Evolutionary conservation across 2,113 vertebrate species (phyloP), one percentile per base, ranked within the genome.

Genomic region (Clinocottus analis): DNA sequence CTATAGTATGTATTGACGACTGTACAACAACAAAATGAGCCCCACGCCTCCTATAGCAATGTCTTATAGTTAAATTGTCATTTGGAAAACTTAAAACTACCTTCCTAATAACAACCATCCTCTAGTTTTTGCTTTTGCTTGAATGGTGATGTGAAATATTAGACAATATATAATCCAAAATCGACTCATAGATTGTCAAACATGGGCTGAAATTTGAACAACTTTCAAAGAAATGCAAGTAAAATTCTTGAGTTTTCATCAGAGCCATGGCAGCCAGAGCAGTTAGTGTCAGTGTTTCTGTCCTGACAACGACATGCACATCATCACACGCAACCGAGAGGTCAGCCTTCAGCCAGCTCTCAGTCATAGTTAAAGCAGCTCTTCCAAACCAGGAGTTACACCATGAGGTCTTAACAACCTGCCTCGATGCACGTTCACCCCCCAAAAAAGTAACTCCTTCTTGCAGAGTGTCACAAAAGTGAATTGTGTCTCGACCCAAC

Each of bases 371-470:
- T 79, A 81, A 77, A 83, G 72, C 82, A 72, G 31, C 65, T 73
- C 60, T 45, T 79, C 72, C 60, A 68, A 85, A 84, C 84, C 76
- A 17, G 70, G 68, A 86, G 85, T 78, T 83, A 81, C 80, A 80
- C 47, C 59, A 72, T 82, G 70, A 29, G 75, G 80, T 80, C 45
- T 58, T 27, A 65, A 80, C 85, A 79, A 83, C 77, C 85, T 75
- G 89, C 67, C 72, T 72, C 19, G 2, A 79, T 72, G 60, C 67
- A 75, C 80, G 71, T 85, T 76, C 53, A 62, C 90, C 85, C 80
- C 73, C 75, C 8, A 6, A 2, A 62, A 43, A 58, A 77, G n/a
- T n/a, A n/a, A n/a, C n/a, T n/a, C n/a, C n/a, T 71, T 56, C 67
- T 85, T 58, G 59, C 68, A 72, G 23, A 39, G 33, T 63, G 74